Evolutionary conservation across 2,797 vertebrate genomes (phyloP).

Genomic region (Anas bernieri): DNA sequence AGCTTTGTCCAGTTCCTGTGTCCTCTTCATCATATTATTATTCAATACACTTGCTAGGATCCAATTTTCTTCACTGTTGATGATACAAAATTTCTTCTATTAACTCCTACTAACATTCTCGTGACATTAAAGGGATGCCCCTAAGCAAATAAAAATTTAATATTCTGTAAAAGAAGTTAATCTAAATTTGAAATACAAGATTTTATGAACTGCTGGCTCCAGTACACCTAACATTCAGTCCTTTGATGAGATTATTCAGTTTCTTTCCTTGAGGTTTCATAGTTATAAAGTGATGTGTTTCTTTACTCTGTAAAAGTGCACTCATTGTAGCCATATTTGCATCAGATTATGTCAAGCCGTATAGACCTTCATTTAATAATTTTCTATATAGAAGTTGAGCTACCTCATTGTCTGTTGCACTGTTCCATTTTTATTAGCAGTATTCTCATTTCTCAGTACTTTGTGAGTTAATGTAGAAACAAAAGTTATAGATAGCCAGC

Average conservation of each 20-base stretch:
- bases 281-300: background rate
- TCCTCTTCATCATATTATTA: background rate
- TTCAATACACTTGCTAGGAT: slow-evolving; percentile 1
- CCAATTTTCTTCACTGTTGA: slow-evolving; percentile 18
- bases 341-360: background rate
- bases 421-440: background rate
- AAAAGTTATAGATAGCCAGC: background rate
- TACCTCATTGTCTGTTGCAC: background rate
- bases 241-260: background rate
- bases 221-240: background rate
- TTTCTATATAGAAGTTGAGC: background rate
- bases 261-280: background rate
- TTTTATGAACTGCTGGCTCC: slow-evolving; percentile 37
- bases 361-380: background rate
- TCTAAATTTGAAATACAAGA: slow-evolving; percentile 18
- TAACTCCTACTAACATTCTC: slow-evolving; percentile 38
- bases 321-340: background rate
- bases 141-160: slow-evolving; percentile 47
- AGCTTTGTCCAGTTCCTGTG: background rate
- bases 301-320: background rate
- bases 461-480: background rate
- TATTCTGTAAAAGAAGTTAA: slow-evolving; percentile 46
- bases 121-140: slow-evolving; percentile 48
- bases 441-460: background rate
- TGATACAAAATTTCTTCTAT: slow-evolving; percentile 29